Conservation (phyloP, 64 coral and sea anemone species). For the Montipora sp. region DNA sequence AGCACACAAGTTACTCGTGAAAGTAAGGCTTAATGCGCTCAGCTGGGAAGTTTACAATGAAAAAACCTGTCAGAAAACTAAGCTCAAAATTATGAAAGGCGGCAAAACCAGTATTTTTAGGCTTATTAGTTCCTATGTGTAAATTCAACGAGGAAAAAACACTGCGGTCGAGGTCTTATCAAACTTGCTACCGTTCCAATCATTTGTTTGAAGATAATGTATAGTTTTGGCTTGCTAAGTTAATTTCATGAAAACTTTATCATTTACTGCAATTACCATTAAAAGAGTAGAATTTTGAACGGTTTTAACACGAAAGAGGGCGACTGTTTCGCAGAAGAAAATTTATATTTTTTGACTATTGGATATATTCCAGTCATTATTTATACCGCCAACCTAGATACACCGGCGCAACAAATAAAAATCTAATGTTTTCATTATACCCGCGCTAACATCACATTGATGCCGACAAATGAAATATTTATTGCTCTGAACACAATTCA, state of each 20-base stretch:
- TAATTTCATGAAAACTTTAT: neutral
- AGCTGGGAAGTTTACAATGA: too few species aligned
- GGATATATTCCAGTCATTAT: neutral
- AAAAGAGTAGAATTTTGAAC: neutral
- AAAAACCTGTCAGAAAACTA: neutral
- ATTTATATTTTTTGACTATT: neutral
- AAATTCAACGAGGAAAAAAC: slow-evolving; percentile 1
- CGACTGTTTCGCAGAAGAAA: neutral
- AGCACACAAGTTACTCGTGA: too few species aligned
- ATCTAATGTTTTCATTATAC: slow-evolving; percentile 27
- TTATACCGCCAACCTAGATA: neutral
- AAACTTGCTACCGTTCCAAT: neutral
- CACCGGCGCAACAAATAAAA: neutral
- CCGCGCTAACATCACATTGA: slow-evolving; percentile 18
- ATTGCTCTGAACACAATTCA: slow-evolving; percentile 33
- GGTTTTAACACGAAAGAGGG: neutral
- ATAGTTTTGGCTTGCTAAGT: neutral
- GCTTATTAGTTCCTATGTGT: neutral
- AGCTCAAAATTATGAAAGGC: neutral
- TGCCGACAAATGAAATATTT: slow-evolving; percentile 39
- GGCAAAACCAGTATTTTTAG: neutral
- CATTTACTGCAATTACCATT: neutral
- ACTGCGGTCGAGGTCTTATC: neutral
- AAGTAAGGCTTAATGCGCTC: too few species aligned
- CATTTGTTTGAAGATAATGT: neutral